phyloP scores from a whole-genome alignment of 2,888 invertebrate species.

The Hypomecis atomaria region DNA sequence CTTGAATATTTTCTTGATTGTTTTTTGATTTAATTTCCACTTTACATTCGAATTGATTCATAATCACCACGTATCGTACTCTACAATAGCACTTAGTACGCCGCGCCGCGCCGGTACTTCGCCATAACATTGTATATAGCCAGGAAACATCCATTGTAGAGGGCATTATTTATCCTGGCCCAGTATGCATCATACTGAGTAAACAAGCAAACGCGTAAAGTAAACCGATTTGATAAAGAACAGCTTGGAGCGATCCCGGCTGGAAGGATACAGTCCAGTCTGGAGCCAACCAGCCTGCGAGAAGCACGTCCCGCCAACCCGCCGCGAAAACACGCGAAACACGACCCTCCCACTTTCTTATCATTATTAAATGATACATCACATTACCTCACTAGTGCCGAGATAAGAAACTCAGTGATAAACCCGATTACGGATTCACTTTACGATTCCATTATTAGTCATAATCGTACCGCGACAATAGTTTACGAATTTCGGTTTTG shows the following conservation, averaged over 20 bases:
- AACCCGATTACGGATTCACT: conserved; percentile 47
- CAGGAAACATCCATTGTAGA: conserved; percentile 1
- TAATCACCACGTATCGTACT: too few species aligned
- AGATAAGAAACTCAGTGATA: conserved; percentile 71
- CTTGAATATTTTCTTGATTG: too few species aligned
- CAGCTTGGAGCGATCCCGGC: conserved; percentile 30
- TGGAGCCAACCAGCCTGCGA: conserved; percentile 42
- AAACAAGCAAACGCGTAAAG: conserved; percentile 28
- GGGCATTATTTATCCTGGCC: conserved; percentile 14
- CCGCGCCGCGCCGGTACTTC: background rate
- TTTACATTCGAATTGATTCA: too few species aligned
- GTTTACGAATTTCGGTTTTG: conserved; percentile 28
- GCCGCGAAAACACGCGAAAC: conserved; percentile 43
- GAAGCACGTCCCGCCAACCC: conserved; percentile 42
- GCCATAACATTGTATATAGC: background rate
- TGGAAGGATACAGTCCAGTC: conserved; percentile 37
- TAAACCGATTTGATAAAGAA: conserved; percentile 33
- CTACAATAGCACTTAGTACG: too few species aligned
- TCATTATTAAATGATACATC: conserved; percentile 77
- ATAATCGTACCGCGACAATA: conserved; percentile 41
- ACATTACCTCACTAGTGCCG: conserved; percentile 69
- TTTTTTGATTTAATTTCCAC: too few species aligned
- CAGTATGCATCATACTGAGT: conserved; percentile 12
- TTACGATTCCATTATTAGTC: conserved; percentile 51
- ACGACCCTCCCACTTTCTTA: conserved; percentile 55